Percentiles rank a stretch among this genome's conserved stretches.
phyloP scores from a whole-genome alignment of 2,113 vertebrate genomes.

The Tamias sibiricus region DNA sequence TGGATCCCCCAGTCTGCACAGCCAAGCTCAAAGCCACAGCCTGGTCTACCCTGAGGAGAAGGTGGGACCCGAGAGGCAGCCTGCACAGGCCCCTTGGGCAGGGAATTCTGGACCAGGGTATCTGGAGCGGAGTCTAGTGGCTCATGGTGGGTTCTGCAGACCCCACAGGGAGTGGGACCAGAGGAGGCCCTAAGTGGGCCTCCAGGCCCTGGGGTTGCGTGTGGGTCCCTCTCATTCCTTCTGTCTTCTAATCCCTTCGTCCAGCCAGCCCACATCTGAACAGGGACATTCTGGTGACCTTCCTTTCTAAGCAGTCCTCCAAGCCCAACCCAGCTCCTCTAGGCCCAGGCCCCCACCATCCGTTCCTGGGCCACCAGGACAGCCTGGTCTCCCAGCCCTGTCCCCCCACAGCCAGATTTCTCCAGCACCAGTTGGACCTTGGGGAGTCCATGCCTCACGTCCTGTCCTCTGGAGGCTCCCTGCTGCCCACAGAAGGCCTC shows the following conservation, averaged over 20 bases:
- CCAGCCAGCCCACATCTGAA: neutral
- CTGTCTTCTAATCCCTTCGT: neutral
- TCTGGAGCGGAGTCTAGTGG: neutral
- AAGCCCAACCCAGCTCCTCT: neutral
- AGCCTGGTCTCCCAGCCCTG: neutral
- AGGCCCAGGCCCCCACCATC: neutral
- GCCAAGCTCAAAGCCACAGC: neutral
- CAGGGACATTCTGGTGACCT: neutral
- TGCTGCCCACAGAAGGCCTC: neutral
- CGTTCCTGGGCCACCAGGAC: neutral
- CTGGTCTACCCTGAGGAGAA: neutral
- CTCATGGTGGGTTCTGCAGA: neutral
- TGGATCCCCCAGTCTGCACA: neutral
- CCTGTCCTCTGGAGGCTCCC: too few relatives aligned
- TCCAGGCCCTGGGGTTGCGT: neutral
- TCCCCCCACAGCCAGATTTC: neutral
- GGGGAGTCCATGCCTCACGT: fast-evolving
- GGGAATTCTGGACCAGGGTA: neutral
- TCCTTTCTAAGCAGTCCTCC: neutral
- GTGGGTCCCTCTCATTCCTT: neutral
- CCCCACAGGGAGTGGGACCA: neutral
- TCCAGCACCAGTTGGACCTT: neutral
- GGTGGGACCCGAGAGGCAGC: neutral
- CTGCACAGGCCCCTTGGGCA: neutral
- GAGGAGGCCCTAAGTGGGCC: fast-evolving